Conservation (phyloP, 35 echinoderm and acorn worm species). For the Strongylocentrotus purpuratus region DNA sequence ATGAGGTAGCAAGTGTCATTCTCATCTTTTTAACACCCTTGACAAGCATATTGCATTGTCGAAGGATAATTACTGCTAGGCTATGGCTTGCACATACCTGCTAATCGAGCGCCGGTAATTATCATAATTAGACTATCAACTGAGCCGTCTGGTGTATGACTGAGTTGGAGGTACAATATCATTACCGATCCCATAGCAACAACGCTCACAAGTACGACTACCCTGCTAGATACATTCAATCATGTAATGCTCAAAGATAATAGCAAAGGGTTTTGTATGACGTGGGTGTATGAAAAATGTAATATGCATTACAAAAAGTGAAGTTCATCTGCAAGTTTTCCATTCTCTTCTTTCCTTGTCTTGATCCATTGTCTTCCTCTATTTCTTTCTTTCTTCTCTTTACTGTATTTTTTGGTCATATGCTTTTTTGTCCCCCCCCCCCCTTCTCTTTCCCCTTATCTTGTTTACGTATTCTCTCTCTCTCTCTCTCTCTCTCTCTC, state of each 20-base stretch:
- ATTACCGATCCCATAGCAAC: not conserved
- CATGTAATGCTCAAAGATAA: not conserved
- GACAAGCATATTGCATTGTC: not conserved
- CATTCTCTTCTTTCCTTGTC: not conserved
- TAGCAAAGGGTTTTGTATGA: not conserved
- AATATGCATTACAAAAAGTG: no score
- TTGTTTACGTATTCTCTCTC: no score
- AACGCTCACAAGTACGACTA: not conserved
- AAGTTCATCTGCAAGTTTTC: not conserved
- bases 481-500: no score
- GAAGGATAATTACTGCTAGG: not conserved
- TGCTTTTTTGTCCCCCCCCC: no score
- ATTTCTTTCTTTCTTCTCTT: not conserved
- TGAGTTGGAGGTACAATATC: not conserved
- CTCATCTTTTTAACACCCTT: not conserved
- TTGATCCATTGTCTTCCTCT: not conserved
- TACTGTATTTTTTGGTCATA: no score
- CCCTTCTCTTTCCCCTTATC: no score
- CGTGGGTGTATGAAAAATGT: not conserved
- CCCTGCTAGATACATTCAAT: not conserved
- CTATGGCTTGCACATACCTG: not conserved
- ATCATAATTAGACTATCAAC: not conserved
- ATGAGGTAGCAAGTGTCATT: not conserved
- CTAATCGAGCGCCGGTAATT: not conserved
- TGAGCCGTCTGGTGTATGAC: not conserved